Base-by-base conservation (phyloP, 1,140 invertebrate genomes). In the Drosophila lacertosa region DNA sequence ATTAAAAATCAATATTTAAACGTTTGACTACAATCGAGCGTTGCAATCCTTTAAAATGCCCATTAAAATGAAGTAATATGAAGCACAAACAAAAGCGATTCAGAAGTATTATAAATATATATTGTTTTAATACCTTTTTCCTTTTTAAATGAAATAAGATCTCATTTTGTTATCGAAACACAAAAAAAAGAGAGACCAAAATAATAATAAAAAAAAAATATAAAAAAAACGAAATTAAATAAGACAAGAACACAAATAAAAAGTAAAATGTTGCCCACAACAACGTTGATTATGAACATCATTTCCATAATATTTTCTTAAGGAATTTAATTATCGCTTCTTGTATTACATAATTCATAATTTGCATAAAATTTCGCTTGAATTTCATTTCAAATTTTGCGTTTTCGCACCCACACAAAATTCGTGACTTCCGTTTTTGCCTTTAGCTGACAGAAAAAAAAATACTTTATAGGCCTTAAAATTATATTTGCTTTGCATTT, bases 1-100 rank as follows among this genome's bases (percentile, higher is more conserved):
- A 88, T 88, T 88, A 89, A 82, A 88, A 88, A 89, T 88, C 82
- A 88, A 89, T 88, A 88, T 88, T 88, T 82, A 75, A 82, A 88
- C 82, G 73, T 65, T 88, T n/a, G 65, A 73, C 54, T 59, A 37
- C 53, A 33, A 29, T 37, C 39, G 24, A 11, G n/a, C 11, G 3
- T 10, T 18, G 7, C 29, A 45, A 29, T 20, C 26, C 26, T 47
- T 59, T 24, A 24, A 47, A 54, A 54, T 54, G 51, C 18, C 37
- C 51, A 54, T 54, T 40, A 53, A 53, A 35, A 13, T 1, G 16
- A 10, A 45, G 4, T 10, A 5, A 42, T 7, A 42, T 42, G 3
- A 22, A n/a, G 9, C 7, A n/a, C 6, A 47, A 15, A 9, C 13
- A 15, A 10, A 24, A 35, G 18, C 18, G 7, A 18, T 16, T 4